These are phyloP conservation scores for Eonycteris spelaea DNA, from an alignment of 2,113 vertebrate species.

Conservation along the genomic window DNA sequence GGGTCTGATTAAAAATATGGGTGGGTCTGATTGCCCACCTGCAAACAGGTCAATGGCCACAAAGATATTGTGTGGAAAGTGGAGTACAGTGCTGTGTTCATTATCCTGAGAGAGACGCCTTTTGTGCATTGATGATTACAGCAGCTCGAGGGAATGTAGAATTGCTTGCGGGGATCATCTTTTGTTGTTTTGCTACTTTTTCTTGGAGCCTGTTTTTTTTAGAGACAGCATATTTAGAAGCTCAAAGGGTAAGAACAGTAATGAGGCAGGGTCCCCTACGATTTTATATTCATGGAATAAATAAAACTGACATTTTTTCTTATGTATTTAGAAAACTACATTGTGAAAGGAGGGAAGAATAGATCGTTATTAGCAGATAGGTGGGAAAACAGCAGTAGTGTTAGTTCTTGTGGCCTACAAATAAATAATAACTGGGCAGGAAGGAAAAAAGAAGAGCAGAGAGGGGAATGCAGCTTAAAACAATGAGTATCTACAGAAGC, in stretches of 20 bases:
- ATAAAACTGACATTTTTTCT: background rate
- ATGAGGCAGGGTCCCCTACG: background rate
- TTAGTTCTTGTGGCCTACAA: background rate
- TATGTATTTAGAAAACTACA: background rate
- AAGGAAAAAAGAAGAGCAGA: background rate
- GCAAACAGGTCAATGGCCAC: background rate
- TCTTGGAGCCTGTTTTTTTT: background rate
- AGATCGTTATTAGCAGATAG: background rate
- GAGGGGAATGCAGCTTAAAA: background rate
- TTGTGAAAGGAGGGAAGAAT: background rate
- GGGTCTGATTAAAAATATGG: background rate
- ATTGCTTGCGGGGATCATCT: background rate
- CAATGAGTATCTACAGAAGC: background rate
- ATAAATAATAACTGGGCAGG: background rate
- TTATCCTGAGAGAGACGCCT: background rate
- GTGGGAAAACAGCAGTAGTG: background rate
- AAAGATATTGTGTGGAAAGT: background rate
- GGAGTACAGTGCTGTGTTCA: rapidly evolving
- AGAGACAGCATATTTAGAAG: background rate
- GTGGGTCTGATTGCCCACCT: background rate
- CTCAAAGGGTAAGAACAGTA: background rate
- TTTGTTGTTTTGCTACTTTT: background rate
- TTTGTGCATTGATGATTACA: background rate
- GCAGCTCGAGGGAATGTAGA: background rate
- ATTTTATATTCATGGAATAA: background rate